These are phyloP conservation scores for Eciton burchellii DNA, from an alignment of 1,140 invertebrate genomes.

Conservation along the genomic window DNA sequence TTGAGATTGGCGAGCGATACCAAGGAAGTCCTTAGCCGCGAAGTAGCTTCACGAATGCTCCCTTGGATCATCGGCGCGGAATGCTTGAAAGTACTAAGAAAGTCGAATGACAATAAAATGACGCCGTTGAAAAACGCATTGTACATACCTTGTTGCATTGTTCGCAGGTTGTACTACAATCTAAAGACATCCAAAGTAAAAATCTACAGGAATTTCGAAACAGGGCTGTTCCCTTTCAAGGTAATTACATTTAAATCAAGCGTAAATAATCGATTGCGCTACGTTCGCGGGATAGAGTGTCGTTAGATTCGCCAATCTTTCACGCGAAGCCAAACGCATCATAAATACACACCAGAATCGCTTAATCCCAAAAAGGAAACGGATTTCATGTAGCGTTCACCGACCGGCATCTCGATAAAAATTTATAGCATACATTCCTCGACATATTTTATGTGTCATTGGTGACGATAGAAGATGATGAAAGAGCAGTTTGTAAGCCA, in stretches of 20 bases:
- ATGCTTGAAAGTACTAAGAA: slow-evolving; percentile 54
- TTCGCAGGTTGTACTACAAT: slow-evolving; percentile 77
- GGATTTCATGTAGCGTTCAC: slow-evolving; percentile 26
- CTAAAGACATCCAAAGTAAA: slow-evolving; percentile 77
- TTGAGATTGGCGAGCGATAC: slow-evolving; percentile 38
- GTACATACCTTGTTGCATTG: slow-evolving; percentile 77
- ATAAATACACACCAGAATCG: background rate
- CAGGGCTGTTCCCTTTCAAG: slow-evolving; percentile 74
- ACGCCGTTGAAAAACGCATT: slow-evolving; percentile 70
- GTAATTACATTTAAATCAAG: slow-evolving; percentile 72
- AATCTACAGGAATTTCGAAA: slow-evolving; percentile 74
- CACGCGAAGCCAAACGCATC: slow-evolving; percentile 10
- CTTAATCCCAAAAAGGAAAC: background rate
- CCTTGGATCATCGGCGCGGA: slow-evolving; percentile 23
- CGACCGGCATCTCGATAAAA: slow-evolving; percentile 17
- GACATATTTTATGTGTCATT: slow-evolving; percentile 44
- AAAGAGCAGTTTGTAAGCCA: slow-evolving; percentile 70
- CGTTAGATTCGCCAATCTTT: slow-evolving; percentile 37
- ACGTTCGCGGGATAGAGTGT: background rate
- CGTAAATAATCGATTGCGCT: slow-evolving; percentile 58
- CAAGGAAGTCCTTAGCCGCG: slow-evolving; percentile 11
- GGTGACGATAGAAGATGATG: slow-evolving; percentile 54
- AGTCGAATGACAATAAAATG: slow-evolving; percentile 31
- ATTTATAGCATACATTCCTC: slow-evolving; percentile 24
- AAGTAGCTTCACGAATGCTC: slow-evolving; percentile 6